Evolutionary conservation across 2,113 vertebrate species (phyloP).

Genomic region (Crotalus horridus): DNA sequence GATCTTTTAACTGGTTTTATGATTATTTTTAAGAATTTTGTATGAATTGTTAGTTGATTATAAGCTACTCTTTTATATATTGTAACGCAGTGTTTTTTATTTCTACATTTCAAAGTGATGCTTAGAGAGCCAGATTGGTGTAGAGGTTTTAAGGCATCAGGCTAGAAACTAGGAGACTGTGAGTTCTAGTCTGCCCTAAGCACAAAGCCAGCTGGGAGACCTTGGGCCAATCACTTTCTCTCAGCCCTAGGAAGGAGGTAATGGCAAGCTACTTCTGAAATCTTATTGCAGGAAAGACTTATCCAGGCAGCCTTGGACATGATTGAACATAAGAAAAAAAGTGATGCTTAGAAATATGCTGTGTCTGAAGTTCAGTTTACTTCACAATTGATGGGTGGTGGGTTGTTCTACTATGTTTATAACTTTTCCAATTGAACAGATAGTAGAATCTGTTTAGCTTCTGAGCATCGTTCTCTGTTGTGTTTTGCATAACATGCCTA

Average conservation of each 20-base stretch:
- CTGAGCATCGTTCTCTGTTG: not conserved
- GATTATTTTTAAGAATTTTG: not conserved
- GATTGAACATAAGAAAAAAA: not conserved
- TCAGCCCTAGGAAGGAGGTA: not conserved
- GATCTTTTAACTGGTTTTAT: not conserved
- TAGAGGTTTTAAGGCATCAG: not conserved
- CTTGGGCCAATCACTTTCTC: not conserved
- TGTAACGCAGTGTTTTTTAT: not conserved
- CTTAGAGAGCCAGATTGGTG: not conserved
- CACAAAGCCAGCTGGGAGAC: not conserved
- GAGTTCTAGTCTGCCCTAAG: not conserved
- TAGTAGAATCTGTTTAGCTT: not conserved
- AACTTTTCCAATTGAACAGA: not conserved
- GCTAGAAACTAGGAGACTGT: not conserved
- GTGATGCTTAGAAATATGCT: not conserved
- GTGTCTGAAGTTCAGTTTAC: not conserved
- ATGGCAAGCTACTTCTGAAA: not conserved
- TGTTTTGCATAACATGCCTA: not conserved
- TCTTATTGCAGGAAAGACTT: not conserved
- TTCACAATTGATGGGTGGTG: not conserved
- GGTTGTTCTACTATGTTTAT: not conserved
- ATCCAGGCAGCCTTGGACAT: not conserved
- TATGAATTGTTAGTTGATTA: not conserved
- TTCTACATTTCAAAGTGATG: not conserved
- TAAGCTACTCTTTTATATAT: not conserved